Evolutionary conservation across 2,888 invertebrate species (phyloP), one percentile per base, ranked within the genome.

Genomic region (Thecocarcelia acutangulata): DNA sequence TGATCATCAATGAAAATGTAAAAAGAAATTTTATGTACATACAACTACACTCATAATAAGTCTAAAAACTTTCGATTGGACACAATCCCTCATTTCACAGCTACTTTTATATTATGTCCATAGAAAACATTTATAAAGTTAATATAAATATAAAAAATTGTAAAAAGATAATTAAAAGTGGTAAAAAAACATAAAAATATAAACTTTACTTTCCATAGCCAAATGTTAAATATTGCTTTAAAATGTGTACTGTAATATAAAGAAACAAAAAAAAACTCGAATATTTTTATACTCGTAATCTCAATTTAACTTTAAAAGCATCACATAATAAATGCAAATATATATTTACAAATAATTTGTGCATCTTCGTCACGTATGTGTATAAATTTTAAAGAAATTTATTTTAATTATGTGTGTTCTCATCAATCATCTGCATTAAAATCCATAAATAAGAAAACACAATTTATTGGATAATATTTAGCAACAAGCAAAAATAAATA

Each of bases 331-430:
- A 15, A 44, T 2, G 24, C 24, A 33, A 9, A 33, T 24, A 15
- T 21, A 17, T 13, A 13, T 44, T 12, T 13, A 44, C 5, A 33
- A 63, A 46, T 44, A 73, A 63, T 44, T 11, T 58, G 50, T 66
- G 9, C 9, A 19, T 44, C 44, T n/a, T n/a, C n/a, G 21, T 28
- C 44, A 33, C 28, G n/a, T 59, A 19, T 80, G 64, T 66, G 83
- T 84, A 83, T 63, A 87, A 87, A 85, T 83, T 85, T 87, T 33
- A 54, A 6, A 58, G 61, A 68, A 68, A 48, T 63, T 28, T 66
- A 59, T 68, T 74, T 50, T 44, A 58, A 50, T 70, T 58, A 28
- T 66, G 52, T 64, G 48, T 77, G 33, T 40, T 56, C 42, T 24
- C 11, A 68, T 21, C 50, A 40, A 33, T 17, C 58, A 52, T 64